phyloP scores from a whole-genome alignment of 35 echinoderm and acorn worm species.

The Holothuria glaberrima region DNA sequence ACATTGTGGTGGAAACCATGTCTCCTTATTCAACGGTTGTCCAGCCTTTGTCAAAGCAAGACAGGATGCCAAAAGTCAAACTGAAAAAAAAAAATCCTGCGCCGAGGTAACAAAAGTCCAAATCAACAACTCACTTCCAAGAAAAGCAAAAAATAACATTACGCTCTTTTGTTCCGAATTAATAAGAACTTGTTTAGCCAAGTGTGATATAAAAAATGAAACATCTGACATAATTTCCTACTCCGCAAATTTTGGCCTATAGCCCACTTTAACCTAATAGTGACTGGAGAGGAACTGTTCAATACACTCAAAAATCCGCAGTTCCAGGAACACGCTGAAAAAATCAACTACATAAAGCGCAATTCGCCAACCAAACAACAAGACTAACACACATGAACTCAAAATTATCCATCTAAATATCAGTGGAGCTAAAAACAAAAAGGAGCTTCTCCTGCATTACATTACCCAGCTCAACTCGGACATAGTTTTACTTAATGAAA shows the following conservation, averaged over 20 bases:
- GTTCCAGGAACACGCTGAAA: no score
- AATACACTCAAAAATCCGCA: no score
- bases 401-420: constrained; percentile 5
- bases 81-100: no score
- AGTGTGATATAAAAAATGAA: not conserved
- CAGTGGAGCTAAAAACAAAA: not conserved
- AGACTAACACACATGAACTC: not conserved
- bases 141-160: not conserved
- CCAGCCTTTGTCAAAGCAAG: not conserved
- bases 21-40: not conserved
- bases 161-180: not conserved
- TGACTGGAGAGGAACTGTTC: no score
- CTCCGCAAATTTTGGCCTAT: not conserved
- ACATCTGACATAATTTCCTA: not conserved
- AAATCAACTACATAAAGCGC: no score
- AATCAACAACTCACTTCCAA: not conserved
- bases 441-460: not conserved
- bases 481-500: not conserved
- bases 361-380: no score
- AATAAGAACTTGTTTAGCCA: not conserved
- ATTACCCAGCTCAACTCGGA: not conserved
- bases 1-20: not conserved
- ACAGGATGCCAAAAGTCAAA: no score
- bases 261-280: no score
- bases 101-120: not conserved